Base-by-base conservation (phyloP, 1,140 invertebrate genomes). In the Neotoxoptera formosana region DNA sequence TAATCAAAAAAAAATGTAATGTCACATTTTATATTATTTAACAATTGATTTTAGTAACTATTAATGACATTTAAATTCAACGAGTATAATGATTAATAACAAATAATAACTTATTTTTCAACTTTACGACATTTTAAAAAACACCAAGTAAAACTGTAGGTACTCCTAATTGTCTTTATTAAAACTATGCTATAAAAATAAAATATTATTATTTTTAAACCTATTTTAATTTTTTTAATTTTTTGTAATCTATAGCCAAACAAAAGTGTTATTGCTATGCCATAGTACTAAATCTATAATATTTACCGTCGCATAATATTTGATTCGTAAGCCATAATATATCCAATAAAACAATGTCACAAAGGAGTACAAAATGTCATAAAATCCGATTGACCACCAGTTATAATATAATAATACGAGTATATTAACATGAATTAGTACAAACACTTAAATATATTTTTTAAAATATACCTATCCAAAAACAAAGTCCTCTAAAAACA, bases 401-500 rank as follows among this genome's bases (percentile, higher is more conserved):
- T 41, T 56, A 41, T 89, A 56, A 36, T 53, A 89, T n/a, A n/a
- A n/a, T n/a, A n/a, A n/a, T n/a, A n/a, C n/a, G n/a, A n/a, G n/a
- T n/a, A n/a, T 56, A 89, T 25, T 56, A 56, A 21, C 2, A 89
- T 56, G n/a, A 89, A 89, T 53, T 53, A 53, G 87, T 51, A 89
- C 88, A 89, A 89, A 51, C 11, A 89, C 47, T 56, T 56, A 2
- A 53, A 89, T 89, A n/a, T 53, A 87, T 53, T 89, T 89, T 51
- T 53, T 34, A 36, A 56, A 41, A 89, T 89, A 14, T 88, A 76
- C 60, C 60, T 76, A 51, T 88, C 47, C 48, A 21, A 88, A 88
- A 21, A 88, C 48, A 88, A 47, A 88, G n/a, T 88, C 86, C 25
- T 36, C 53, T 8, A 88, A 88, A 88, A 88, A 48, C 86, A 88